Percentiles rank a stretch among this genome's conserved stretches.
Conservation (phyloP, 2,113 vertebrate genomes). For the Xenus cinereus region DNA sequence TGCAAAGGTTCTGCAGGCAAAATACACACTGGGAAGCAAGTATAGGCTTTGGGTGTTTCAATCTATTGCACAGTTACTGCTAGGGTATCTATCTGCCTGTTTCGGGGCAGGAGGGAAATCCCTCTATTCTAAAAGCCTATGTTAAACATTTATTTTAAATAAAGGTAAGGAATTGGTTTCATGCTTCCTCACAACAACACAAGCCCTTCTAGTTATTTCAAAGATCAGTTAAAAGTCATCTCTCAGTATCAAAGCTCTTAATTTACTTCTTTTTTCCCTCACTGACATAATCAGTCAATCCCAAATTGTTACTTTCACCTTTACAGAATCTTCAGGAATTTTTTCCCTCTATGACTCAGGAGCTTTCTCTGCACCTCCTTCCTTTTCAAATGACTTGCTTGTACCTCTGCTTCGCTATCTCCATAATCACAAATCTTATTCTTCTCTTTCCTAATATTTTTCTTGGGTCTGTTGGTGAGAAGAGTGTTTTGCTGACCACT, state of each 20-base stretch:
- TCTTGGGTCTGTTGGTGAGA: neutral
- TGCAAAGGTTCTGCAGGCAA: neutral
- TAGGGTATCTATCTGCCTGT: neutral
- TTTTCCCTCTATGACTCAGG: neutral
- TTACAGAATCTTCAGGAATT: neutral
- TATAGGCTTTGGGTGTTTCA: neutral
- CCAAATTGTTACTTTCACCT: neutral
- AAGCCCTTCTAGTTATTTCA: neutral
- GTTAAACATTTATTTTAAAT: neutral
- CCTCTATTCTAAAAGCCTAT: neutral
- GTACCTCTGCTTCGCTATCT: neutral
- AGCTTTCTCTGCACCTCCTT: neutral
- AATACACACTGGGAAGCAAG: neutral
- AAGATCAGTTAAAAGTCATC: neutral
- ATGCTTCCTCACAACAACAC: neutral
- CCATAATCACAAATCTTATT: neutral
- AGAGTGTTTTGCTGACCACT: neutral
- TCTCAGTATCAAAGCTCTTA: neutral
- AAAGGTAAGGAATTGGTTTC: neutral
- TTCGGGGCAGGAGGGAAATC: neutral
- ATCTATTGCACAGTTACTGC: neutral
- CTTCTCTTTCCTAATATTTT: neutral
- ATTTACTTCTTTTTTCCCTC: neutral
- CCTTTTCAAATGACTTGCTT: neutral
- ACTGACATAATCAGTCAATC: neutral